Base-by-base conservation (phyloP, 2,888 invertebrate species). In the Leptodirus hochenwartii region DNA sequence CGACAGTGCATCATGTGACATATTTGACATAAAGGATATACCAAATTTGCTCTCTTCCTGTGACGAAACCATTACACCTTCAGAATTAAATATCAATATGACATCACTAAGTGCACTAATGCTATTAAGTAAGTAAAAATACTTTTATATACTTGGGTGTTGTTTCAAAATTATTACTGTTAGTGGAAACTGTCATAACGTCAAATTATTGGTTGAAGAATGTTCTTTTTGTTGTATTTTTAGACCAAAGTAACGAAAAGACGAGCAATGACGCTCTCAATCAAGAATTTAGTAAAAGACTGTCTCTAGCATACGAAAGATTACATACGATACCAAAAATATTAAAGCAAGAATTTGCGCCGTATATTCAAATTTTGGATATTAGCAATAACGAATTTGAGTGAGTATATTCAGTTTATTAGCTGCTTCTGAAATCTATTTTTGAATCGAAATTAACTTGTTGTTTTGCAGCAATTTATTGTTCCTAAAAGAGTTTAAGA, bases 351-450 rank as follows among this genome's bases (percentile, higher is more conserved):
- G 65, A 66, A 43, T 67, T 74, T 44, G 62, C 68, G 1, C 54
- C 60, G 5, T 58, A 64, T 37, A 62, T 75, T 15, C 62, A 59
- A 45, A 72, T 69, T 39, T 53, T 79, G 40, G 79, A 79, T 48
- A 62, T 79, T 30, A 76, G 76, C 42, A 62, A 76, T 43, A 79
- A 79, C 44, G 66, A 70, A 47, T 69, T 79, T 39, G 65, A 64
- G 74, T 73, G 55, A 62, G 64, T 57, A 30, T 23, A n/a, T n/a
- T n/a, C n/a, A n/a, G n/a, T n/a, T n/a, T n/a, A n/a, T n/a, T 20
- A 8, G 20, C 6, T n/a, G n/a, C n/a, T 11, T 15, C 10, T 14
- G 13, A 27, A 27, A 17, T 5, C 17, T 4, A 9, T 3, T 4
- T 4, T 17, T n/a, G n/a, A 8, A 20, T 20, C n/a, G 8, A 6